Evolutionary conservation across 2,113 vertebrate genomes (phyloP).

Genomic region (Malaclemys terrapin): DNA sequence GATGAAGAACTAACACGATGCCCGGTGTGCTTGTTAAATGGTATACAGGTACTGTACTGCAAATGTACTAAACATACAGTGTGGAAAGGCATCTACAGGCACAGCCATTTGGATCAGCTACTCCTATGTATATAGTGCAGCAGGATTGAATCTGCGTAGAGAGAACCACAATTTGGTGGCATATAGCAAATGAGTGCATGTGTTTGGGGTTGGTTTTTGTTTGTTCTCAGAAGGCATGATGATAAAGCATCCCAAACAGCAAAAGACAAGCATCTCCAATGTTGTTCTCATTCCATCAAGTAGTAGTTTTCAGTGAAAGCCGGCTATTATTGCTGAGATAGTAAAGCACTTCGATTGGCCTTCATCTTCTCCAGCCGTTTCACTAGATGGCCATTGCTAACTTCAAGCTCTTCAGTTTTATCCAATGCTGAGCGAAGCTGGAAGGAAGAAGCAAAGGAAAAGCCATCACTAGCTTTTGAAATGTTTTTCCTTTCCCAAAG

Average conservation of each 20-base stretch:
- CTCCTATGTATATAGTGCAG: slow-evolving; percentile 44
- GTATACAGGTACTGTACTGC: neutral
- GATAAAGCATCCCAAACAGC: slow-evolving; percentile 39
- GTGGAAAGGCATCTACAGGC: neutral
- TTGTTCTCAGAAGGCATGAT: slow-evolving; percentile 61
- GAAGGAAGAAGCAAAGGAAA: slow-evolving; percentile 3
- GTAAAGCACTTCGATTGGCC: slow-evolving; percentile 86
- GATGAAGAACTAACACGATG: neutral
- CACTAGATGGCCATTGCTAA: slow-evolving; percentile 92
- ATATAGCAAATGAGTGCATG: neutral
- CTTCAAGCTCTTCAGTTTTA: slow-evolving; percentile 94
- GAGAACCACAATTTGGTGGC: neutral
- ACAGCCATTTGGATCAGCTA: slow-evolving; percentile 46
- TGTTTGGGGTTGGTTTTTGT: neutral
- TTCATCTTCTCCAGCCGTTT: slow-evolving; percentile 98
- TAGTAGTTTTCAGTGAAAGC: neutral
- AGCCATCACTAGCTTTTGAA: neutral
- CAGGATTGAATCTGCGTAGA: slow-evolving; percentile 26
- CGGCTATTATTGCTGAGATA: slow-evolving; percentile 86
- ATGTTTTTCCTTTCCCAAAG: neutral
- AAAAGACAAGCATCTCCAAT: slow-evolving; percentile 9
- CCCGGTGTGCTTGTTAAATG: slow-evolving; percentile 57
- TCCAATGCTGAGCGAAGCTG: slow-evolving; percentile 94
- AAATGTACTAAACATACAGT: neutral
- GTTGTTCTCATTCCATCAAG: neutral